Conservation (phyloP, 2,113 vertebrate species). For the Campylomormyrus tamandua region DNA sequence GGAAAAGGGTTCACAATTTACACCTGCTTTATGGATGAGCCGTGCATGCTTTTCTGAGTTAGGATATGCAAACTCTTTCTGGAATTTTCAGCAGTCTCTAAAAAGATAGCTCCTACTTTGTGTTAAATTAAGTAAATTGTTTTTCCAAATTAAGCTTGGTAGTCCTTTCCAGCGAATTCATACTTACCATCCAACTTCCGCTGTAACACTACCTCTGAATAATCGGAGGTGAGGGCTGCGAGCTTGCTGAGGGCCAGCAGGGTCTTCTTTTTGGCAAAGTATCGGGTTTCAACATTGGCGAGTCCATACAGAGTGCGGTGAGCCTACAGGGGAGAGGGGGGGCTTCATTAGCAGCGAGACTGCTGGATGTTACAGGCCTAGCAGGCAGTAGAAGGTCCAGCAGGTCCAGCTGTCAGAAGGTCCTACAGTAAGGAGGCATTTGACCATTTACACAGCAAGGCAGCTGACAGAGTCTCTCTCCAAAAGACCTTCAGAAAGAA, state of each 20-base stretch:
- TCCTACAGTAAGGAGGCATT: background rate
- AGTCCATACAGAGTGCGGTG: constrained; percentile 76
- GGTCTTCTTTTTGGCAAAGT: constrained; percentile 94
- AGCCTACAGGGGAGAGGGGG: constrained; percentile 60
- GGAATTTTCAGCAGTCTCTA: no score
- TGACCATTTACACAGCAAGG: background rate
- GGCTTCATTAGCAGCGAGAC: background rate
- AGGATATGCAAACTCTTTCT: background rate
- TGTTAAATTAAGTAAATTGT: no score
- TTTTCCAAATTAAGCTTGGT: background rate
- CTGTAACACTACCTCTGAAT: constrained; percentile 64
- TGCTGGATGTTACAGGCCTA: background rate
- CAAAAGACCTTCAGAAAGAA: background rate
- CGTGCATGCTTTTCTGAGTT: background rate
- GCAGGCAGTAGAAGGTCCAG: background rate
- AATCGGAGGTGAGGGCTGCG: constrained; percentile 76
- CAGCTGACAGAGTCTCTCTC: background rate
- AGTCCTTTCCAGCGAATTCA: background rate
- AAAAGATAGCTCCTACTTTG: no score
- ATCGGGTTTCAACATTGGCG: constrained; percentile 77
- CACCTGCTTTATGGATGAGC: background rate
- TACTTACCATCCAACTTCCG: constrained; percentile 80
- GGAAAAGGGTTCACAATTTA: background rate
- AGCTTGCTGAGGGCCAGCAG: constrained; percentile 92
- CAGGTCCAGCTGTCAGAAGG: background rate